Percentiles rank a stretch among this genome's conserved stretches.
Conservation (phyloP, 2,888 invertebrate species). For the Rhimphoctona megacephalus region DNA sequence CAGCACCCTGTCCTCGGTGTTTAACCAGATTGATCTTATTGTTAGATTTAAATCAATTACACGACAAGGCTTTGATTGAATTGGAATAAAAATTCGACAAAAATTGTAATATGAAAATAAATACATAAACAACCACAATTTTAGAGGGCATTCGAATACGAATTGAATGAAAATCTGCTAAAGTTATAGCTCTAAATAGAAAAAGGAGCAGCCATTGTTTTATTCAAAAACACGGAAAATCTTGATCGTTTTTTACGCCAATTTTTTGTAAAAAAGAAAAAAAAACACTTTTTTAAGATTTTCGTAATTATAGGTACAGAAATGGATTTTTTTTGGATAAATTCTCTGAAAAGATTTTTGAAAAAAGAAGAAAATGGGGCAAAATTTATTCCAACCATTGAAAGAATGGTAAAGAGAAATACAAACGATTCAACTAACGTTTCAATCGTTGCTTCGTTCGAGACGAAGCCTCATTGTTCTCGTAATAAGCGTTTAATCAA, state of each 20-base stretch:
- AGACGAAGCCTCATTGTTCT: slow-evolving; percentile 51
- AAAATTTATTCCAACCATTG: neutral
- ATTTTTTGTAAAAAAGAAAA: no score
- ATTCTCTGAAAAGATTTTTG: neutral
- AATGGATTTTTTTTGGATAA: no score
- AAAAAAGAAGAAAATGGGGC: neutral
- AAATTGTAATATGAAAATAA: neutral
- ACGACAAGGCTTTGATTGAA: neutral
- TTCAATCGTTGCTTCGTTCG: slow-evolving; percentile 66
- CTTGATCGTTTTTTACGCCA: no score
- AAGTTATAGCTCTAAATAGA: no score
- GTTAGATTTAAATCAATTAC: neutral
- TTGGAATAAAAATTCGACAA: neutral
- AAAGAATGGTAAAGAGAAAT: neutral
- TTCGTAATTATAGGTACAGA: no score
- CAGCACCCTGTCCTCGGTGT: slow-evolving; percentile 16
- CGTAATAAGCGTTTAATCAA: slow-evolving; percentile 47
- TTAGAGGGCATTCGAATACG: neutral
- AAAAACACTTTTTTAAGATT: no score
- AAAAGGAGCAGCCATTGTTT: no score
- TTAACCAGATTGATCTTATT: neutral
- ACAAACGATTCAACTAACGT: neutral
- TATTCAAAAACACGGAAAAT: no score
- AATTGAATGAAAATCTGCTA: no score
- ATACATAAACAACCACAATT: neutral